Evolutionary conservation across 2,888 invertebrate species (phyloP).

Genomic region (Parochlus steinenii): DNA sequence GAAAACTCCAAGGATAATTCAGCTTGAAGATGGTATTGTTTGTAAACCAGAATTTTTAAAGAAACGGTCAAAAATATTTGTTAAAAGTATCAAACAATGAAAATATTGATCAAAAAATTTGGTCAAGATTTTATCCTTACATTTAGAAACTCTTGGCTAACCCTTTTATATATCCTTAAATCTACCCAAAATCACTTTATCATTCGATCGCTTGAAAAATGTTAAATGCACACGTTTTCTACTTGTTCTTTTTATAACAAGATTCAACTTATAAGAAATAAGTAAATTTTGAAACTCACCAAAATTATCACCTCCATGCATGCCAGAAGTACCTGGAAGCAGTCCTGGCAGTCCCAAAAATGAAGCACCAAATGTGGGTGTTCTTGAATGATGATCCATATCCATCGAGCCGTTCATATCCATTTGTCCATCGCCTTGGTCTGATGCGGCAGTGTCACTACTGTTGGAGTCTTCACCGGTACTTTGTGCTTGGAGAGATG

Average conservation of each 20-base stretch:
- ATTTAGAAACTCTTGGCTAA: too few species aligned
- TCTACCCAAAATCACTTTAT: too few species aligned
- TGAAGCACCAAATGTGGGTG: slow-evolving; percentile 62
- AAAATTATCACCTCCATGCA: slow-evolving; percentile 66
- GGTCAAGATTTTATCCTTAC: too few species aligned
- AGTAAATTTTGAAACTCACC: slow-evolving; percentile 39
- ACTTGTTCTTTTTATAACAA: slow-evolving; percentile 26
- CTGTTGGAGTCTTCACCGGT: slow-evolving; percentile 73
- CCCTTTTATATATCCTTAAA: too few species aligned
- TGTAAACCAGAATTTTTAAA: too few species aligned
- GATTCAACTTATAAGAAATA: neutral
- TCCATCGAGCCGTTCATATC: slow-evolving; percentile 48
- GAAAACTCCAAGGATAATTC: too few species aligned
- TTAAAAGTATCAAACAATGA: too few species aligned
- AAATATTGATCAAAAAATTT: too few species aligned
- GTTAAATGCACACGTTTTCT: slow-evolving; percentile 32
- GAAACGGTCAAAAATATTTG: too few species aligned
- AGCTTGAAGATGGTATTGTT: too few species aligned
- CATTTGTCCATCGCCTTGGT: slow-evolving; percentile 42
- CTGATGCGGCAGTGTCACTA: slow-evolving; percentile 65
- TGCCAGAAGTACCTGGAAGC: slow-evolving; percentile 73
- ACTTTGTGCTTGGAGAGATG: slow-evolving; percentile 45
- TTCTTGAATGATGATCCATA: slow-evolving; percentile 44
- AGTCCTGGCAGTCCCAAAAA: slow-evolving; percentile 63
- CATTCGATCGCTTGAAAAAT: slow-evolving; percentile 29